Evolutionary conservation across 1,140 invertebrate genomes (phyloP).

Genomic region (Asobara japonica): DNA sequence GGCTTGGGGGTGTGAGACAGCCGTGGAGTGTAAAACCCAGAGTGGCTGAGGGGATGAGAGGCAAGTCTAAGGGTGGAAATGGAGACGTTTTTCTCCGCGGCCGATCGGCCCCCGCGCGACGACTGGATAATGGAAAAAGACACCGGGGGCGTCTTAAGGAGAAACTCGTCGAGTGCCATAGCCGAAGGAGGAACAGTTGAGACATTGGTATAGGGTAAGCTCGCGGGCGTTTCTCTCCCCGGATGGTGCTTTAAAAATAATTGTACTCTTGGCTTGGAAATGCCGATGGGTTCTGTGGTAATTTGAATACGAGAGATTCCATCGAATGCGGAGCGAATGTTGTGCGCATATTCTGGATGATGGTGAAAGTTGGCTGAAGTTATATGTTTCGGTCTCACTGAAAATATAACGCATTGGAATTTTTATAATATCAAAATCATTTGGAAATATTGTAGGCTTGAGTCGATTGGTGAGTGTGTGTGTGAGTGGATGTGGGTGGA

Average conservation of each 20-base stretch:
- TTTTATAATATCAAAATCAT: too few relatives aligned
- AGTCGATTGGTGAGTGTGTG: too few relatives aligned
- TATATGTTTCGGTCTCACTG: too few relatives aligned
- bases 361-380: too few relatives aligned
- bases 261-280: slow-evolving; percentile 41
- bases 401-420: too few relatives aligned
- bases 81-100: slow-evolving; percentile 9
- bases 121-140: slow-evolving; percentile 36
- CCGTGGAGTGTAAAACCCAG: neutral
- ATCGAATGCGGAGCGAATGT: slow-evolving; percentile 21
- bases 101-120: slow-evolving; percentile 25
- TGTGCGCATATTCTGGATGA: too few relatives aligned
- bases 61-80: slow-evolving; percentile 10
- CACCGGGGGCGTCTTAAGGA: slow-evolving; percentile 30
- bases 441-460: too few relatives aligned
- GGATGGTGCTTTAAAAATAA: slow-evolving; percentile 45
- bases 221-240: slow-evolving; percentile 15
- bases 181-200: slow-evolving; percentile 15
- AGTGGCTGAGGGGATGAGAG: neutral
- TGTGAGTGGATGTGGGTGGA: too few relatives aligned
- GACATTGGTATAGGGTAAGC: slow-evolving; percentile 28
- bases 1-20: slow-evolving; percentile 6
- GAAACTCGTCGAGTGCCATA: slow-evolving; percentile 27
- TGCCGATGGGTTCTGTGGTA: slow-evolving; percentile 42
- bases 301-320: slow-evolving; percentile 49